Percentiles rank a stretch among this genome's conserved stretches.
phyloP scores from a whole-genome alignment of 2,888 invertebrate species.

The Zhengitettix transpicula region DNA sequence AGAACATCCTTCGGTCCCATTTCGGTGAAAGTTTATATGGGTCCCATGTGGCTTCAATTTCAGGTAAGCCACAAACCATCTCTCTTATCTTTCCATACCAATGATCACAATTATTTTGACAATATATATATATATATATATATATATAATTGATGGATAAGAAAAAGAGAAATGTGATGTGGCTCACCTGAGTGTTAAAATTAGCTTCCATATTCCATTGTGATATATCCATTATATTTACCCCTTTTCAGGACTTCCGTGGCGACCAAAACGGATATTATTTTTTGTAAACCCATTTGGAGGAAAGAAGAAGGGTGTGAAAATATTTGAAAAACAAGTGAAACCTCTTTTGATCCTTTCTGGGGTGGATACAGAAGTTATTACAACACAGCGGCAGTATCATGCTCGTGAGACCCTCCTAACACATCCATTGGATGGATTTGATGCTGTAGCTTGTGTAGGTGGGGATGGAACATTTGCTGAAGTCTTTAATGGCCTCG shows the following conservation, averaged over 20 bases:
- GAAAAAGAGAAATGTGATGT: no score
- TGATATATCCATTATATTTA: slow-evolving; percentile 1
- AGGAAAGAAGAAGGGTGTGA: slow-evolving; percentile 54
- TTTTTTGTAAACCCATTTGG: slow-evolving; percentile 75
- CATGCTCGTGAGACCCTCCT: slow-evolving; percentile 56
- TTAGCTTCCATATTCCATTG: no score
- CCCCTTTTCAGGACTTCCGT: slow-evolving; percentile 27
- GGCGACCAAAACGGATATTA: slow-evolving; percentile 51
- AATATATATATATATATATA: no score
- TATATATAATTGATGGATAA: no score
- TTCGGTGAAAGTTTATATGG: no score
- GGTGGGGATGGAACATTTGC: slow-evolving; percentile 80
- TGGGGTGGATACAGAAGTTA: slow-evolving; percentile 44
- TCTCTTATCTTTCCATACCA: no score
- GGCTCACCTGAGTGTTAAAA: no score
- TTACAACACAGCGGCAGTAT: slow-evolving; percentile 55
- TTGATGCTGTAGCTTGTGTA: slow-evolving; percentile 57
- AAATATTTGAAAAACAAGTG: slow-evolving; percentile 56
- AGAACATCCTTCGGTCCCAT: no score
- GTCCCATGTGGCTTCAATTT: no score
- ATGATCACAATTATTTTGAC: no score
- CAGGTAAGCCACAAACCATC: no score
- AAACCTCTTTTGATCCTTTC: slow-evolving; percentile 46
- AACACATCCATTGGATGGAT: slow-evolving; percentile 21
- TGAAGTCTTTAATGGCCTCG: slow-evolving; percentile 60